These are phyloP conservation scores for Hemiscyllium ocellatum DNA, from an alignment of 2,113 vertebrate genomes.

Conservation along the genomic window DNA sequence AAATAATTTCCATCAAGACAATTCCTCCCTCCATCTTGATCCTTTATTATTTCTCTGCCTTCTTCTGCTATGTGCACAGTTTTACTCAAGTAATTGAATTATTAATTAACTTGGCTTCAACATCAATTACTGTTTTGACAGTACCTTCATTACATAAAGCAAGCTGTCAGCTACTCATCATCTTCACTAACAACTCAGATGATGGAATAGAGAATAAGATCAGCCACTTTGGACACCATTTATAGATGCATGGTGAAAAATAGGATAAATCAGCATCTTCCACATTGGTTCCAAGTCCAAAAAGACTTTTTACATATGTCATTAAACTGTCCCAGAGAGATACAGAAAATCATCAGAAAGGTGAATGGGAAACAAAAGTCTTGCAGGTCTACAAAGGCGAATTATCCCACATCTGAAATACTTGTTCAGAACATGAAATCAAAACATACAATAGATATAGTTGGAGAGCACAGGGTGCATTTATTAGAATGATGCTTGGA, in stretches of 20 bases:
- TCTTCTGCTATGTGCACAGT: not conserved
- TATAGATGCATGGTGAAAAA: not conserved
- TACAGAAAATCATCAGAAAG: not conserved
- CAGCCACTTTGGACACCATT: not conserved
- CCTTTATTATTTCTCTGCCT: not conserved
- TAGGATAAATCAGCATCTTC: not conserved
- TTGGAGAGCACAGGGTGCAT: not conserved
- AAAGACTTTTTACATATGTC: not conserved
- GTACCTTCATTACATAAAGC: not conserved
- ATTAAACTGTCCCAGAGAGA: not conserved
- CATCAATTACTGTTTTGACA: not conserved
- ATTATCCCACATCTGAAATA: not conserved
- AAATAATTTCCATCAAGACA: not conserved
- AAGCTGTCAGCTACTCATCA: not conserved
- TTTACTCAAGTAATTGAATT: not conserved
- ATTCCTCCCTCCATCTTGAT: not conserved
- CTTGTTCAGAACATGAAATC: not conserved
- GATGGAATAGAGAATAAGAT: not conserved
- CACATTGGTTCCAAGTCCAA: not conserved
- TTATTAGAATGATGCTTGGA: not conserved
- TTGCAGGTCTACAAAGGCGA: not conserved
- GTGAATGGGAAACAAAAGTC: not conserved
- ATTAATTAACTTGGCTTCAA: not conserved
- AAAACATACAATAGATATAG: not conserved
- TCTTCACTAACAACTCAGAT: not conserved